These are phyloP conservation scores for Columbina picui DNA, from an alignment of 2,113 vertebrate genomes.

Conservation along the genomic window DNA sequence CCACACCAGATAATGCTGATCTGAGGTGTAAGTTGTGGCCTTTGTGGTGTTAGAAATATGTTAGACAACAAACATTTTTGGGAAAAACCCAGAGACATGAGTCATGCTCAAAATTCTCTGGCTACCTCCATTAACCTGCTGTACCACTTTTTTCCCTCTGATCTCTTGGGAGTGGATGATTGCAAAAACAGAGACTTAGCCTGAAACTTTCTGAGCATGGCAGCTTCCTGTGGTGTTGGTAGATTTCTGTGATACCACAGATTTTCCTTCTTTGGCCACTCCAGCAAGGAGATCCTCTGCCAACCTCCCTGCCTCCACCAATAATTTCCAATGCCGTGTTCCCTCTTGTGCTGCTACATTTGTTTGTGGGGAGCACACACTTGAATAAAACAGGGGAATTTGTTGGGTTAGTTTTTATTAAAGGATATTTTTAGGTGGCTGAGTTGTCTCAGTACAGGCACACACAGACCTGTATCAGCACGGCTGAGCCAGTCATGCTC, in stretches of 20 bases:
- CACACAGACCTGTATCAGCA: not conserved
- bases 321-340: not conserved
- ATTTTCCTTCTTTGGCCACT: not conserved
- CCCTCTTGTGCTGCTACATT: not conserved
- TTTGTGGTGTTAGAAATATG: not conserved
- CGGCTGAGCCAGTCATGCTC: not conserved
- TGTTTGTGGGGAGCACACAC: rapidly evolving
- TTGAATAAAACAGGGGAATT: not conserved
- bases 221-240: not conserved
- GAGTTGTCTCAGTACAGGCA: not conserved
- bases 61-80: not conserved
- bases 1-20: not conserved
- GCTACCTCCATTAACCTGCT: not conserved
- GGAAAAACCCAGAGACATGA: not conserved
- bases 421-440: not conserved
- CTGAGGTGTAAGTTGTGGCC: rapidly evolving
- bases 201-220: not conserved
- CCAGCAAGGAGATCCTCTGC: not conserved
- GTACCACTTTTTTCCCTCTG: not conserved
- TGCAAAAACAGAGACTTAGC: not conserved
- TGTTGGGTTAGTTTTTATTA: not conserved
- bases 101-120: not conserved
- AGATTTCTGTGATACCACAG: not conserved
- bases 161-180: not conserved
- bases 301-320: not conserved